Conservation (phyloP, 2,797 vertebrate genomes). For the Gila robusta region DNA sequence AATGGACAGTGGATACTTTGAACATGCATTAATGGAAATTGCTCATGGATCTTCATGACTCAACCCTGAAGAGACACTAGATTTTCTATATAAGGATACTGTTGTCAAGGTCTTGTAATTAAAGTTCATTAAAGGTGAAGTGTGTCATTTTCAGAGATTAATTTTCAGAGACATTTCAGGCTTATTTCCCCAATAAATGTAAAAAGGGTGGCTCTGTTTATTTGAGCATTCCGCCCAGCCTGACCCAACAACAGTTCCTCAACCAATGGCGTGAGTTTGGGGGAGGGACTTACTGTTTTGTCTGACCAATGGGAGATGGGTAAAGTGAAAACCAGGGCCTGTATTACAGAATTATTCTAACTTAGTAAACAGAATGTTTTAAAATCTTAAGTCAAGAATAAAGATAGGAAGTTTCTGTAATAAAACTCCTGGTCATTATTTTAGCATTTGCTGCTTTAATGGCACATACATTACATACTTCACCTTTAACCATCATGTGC, state of each 20-base stretch:
- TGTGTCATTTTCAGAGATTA: background rate
- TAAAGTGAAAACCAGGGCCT: background rate
- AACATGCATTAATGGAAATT: constrained; percentile 24
- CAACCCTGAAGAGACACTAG: constrained; percentile 21
- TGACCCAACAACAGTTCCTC: background rate
- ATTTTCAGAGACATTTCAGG: background rate
- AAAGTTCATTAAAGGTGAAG: constrained; percentile 34
- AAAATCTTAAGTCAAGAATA: background rate
- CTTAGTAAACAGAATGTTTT: background rate
- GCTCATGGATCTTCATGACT: constrained; percentile 8
- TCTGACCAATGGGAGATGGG: background rate
- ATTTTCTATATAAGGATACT: constrained; percentile 1
- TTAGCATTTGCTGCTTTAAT: background rate
- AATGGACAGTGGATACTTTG: constrained; percentile 1
- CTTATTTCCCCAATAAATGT: background rate
- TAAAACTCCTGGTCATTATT: background rate
- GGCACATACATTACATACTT: constrained; percentile 27
- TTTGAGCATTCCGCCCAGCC: background rate
- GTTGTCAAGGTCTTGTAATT: constrained; percentile 28
- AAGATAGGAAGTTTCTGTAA: background rate
- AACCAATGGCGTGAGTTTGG: background rate
- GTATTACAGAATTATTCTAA: background rate
- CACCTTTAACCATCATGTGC: constrained; percentile 24
- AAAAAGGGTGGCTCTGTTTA: constrained; percentile 13
- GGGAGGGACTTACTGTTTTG: background rate